Evolutionary conservation across 1,140 invertebrate species (phyloP).

Genomic region (Neodiprion fabricii): DNA sequence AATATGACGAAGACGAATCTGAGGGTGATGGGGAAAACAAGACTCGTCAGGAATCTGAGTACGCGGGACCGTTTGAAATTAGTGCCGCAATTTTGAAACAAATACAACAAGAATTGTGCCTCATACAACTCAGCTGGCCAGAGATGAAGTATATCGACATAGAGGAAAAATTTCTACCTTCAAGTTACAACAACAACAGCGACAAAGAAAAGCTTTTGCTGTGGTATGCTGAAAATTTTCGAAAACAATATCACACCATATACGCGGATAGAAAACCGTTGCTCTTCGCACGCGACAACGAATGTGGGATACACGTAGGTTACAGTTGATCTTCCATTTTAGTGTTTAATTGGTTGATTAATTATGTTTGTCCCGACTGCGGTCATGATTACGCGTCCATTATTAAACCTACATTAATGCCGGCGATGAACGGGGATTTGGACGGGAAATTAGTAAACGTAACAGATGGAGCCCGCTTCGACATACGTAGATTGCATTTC

Average conservation of each 20-base stretch:
- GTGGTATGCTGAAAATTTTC: conserved; percentile 83
- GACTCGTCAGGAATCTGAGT: conserved; percentile 9
- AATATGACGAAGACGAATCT: conserved; percentile 12
- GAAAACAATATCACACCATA: conserved; percentile 75
- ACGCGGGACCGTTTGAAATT: conserved; percentile 41
- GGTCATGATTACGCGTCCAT: background rate
- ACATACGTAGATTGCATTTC: conserved; percentile 22
- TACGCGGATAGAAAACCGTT: conserved; percentile 75
- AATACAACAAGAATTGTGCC: conserved; percentile 58
- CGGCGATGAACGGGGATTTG: too few relatives aligned
- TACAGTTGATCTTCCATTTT: background rate
- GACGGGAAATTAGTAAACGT: background rate
- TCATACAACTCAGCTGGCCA: conserved; percentile 62
- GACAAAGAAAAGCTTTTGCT: conserved; percentile 80
- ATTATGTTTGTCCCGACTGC: background rate
- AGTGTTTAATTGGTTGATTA: background rate
- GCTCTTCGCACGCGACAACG: conserved; percentile 80
- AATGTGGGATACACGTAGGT: conserved; percentile 76
- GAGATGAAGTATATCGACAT: conserved; percentile 24
- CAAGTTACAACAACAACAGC: conserved; percentile 74
- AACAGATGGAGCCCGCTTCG: background rate
- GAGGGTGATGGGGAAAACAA: conserved; percentile 1
- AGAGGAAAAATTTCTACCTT: conserved; percentile 68
- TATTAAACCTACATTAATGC: background rate
- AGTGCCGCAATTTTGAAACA: conserved; percentile 51